phyloP scores from a whole-genome alignment of 2,797 vertebrate genomes.

The Myotis planiceps region DNA sequence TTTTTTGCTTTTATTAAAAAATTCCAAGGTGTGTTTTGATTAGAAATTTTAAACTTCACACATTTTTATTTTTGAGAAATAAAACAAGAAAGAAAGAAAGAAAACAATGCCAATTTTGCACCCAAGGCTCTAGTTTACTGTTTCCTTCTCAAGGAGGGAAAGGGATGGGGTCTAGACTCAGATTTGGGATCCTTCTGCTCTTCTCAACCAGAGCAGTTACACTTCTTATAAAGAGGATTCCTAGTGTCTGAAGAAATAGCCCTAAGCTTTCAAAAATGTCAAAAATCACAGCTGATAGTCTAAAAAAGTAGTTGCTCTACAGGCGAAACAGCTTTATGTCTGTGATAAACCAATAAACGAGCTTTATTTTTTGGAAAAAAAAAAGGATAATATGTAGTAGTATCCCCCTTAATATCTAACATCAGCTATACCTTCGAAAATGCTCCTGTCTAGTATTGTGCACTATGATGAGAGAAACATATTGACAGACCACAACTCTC shows the following conservation, averaged over 20 bases:
- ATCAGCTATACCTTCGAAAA: not conserved
- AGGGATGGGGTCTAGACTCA: not conserved
- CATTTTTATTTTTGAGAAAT: slow-evolving; percentile 24
- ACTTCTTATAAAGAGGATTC: not conserved
- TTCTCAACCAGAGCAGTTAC: not conserved
- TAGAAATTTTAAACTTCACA: not conserved
- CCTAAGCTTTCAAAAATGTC: not conserved
- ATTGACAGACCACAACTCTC: not conserved
- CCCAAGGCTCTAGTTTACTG: not conserved
- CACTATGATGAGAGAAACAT: not conserved
- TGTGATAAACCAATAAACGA: not conserved
- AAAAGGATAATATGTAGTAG: not conserved
- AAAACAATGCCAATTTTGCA: not conserved
- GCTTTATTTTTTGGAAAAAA: not conserved
- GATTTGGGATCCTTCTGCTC: not conserved
- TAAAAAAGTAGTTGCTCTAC: not conserved
- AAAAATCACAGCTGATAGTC: not conserved
- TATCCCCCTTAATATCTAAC: not conserved
- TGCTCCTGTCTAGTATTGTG: not conserved
- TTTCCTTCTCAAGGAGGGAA: not conserved
- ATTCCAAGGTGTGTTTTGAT: slow-evolving; percentile 40
- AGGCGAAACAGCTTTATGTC: not conserved
- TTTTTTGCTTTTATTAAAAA: not conserved
- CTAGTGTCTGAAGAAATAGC: not conserved
- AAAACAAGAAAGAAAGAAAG: slow-evolving; percentile 20